Base-by-base conservation (phyloP, 1,140 invertebrate genomes). In the Lepidurus couesii region DNA sequence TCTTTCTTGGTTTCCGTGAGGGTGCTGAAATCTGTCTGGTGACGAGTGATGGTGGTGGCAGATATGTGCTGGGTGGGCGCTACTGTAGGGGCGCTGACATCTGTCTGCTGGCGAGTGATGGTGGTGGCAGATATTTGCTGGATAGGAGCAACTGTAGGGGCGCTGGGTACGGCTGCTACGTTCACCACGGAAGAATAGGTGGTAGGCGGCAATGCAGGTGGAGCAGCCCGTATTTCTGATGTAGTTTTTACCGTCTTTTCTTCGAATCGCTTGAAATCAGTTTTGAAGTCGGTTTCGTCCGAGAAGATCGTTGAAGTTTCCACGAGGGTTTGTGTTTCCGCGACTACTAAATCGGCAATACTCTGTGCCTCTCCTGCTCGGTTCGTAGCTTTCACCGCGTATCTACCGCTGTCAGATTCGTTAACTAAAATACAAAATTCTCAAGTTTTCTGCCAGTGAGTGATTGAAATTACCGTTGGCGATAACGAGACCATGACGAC, bases 371-470 rank as follows among this genome's bases (percentile, higher is more conserved):
- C 92, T 73, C 95, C 95, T 42, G 95, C 86, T 79, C 91, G 91
- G 84, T 98, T 98, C 24, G 93, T 91, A 16, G 94, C 95, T 82
- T 92, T 91, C 7, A 95, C 93, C 0, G 93, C 94, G 84, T 98
- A 98, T 86, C 95, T 91, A 75, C 98, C 98, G 79, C 92, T 93
- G 86, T 99, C 97, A 74, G 89, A 87, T 2, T 88, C 86, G 8
- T 80, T 84, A 0, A 89, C 88, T 79, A 16, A 7, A 65, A 21
- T 9, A 11, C 16, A 65, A 65, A 21, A 65, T 7, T 13, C 53
- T 65, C 0, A 7, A 65, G 21, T 13, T 1, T 13, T 21, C 21
- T 21, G 13, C 13, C 16, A 21, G n/a, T 43, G 53, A 79, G 10
- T 53, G n/a, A 5, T 26, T 79, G 44, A 73, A 81, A 79, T 82